Base-by-base conservation (phyloP, 2,888 invertebrate species). In the Drosophila emarginata region DNA sequence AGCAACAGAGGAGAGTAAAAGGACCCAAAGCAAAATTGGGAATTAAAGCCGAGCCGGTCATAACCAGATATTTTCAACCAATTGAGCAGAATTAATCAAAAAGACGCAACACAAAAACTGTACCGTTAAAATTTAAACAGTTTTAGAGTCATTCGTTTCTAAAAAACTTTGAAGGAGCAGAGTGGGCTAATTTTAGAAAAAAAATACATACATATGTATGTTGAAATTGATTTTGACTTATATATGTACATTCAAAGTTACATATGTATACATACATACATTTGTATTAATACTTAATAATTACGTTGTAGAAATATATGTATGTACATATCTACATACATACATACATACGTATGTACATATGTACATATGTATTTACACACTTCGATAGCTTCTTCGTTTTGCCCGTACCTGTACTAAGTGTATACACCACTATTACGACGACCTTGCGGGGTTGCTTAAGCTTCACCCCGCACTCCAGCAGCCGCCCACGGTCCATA, bases 381-480 rank as follows among this genome's bases (percentile, higher is more conserved):
- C 7, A 37, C n/a, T n/a, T n/a, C 12, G 37, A 37, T 2, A 37
- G n/a, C n/a, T 37, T 37, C 37, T n/a, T n/a, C 37, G 37, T n/a
- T 37, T n/a, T n/a, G 37, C n/a, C 37, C n/a, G 37, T 37, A 37
- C 37, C 37, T 37, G 37, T 37, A 37, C n/a, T n/a, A 37, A 37
- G 37, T 37, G 37, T 39, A 14, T 14, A 45, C 14, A 45, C 45
- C 32, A 32, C 32, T 32, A 50, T 21, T 18, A 11, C 6, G 15
- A 52, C 53, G 77, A 77, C 69, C 76, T 87, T 87, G 79, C 57
- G 58, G 56, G 68, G 68, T 73, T 66, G 78, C 66, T 68, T 59
- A 39, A 39, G 45, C 60, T 61, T 18, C n/a, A 32, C 58, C 40
- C 70, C 56, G 18, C 53, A 51, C 37, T 23, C 57, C 53, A 53